A percentile compares a stretch with the other conserved stretches of the same genome.
Evolutionary conservation across 2,113 vertebrate genomes (phyloP).

Genomic region (Xerus inauris): DNA sequence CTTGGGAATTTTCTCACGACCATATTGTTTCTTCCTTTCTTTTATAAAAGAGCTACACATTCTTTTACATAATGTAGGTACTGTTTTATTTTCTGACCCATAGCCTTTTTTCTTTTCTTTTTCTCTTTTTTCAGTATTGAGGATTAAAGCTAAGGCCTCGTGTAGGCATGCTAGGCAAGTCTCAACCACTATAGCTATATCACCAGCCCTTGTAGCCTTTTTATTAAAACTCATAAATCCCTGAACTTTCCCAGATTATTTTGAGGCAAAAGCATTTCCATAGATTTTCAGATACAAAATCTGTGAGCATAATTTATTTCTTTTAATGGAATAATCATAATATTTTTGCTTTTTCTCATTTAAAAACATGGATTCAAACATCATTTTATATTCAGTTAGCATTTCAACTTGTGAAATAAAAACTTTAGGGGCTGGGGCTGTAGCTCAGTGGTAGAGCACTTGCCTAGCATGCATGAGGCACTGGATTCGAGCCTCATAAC

Average conservation of each 20-base stretch:
- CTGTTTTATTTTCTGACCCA: background rate
- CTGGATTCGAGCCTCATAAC: too few relatives aligned
- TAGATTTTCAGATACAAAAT: constrained; percentile 15
- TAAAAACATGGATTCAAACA: background rate
- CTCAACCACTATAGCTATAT: too few relatives aligned
- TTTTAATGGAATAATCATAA: background rate
- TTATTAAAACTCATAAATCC: background rate
- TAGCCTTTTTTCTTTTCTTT: too few relatives aligned
- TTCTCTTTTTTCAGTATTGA: too few relatives aligned
- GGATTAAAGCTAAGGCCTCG: too few relatives aligned
- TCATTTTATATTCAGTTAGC: background rate
- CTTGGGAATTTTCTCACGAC: background rate
- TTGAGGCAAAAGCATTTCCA: background rate
- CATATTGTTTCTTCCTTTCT: background rate
- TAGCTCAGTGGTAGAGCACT: too few relatives aligned
- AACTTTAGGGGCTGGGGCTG: too few relatives aligned
- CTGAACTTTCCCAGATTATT: background rate
- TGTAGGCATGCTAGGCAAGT: too few relatives aligned
- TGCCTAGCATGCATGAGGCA: too few relatives aligned
- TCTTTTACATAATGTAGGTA: background rate
- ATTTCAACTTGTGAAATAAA: background rate
- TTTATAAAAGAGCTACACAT: background rate
- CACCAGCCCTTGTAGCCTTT: background rate
- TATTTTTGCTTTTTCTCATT: background rate
- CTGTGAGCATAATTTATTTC: background rate